These are phyloP conservation scores for Streptopelia turtur DNA, from an alignment of 2,797 vertebrate species.

Conservation along the genomic window DNA sequence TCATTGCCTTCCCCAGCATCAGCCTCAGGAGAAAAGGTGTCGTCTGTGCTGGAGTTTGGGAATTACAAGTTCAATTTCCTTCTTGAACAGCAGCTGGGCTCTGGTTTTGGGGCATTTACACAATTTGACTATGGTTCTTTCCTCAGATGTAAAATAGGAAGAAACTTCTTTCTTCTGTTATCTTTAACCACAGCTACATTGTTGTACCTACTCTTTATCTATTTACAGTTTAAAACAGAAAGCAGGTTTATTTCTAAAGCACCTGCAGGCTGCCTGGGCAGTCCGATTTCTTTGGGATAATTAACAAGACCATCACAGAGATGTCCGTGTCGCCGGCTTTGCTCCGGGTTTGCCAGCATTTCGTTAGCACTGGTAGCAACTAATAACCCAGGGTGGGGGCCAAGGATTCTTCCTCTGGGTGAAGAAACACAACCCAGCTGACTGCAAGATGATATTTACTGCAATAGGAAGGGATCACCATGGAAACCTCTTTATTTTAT, in stretches of 20 bases:
- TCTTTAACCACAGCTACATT: not conserved
- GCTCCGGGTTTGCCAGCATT: not conserved
- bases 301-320: not conserved
- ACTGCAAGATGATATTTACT: constrained; percentile 59
- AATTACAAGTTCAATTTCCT: not conserved
- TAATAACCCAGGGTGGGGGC: not conserved
- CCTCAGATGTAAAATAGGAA: not conserved
- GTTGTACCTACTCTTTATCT: not conserved
- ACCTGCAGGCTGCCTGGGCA: not conserved
- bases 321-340: fast-evolving
- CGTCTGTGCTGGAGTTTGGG: not conserved
- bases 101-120: not conserved
- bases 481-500: constrained; percentile 72
- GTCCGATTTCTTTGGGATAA: not conserved
- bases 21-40: not conserved
- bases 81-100: not conserved
- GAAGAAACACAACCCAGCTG: constrained; percentile 39
- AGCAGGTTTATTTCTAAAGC: not conserved
- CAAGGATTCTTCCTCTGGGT: not conserved
- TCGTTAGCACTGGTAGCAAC: not conserved
- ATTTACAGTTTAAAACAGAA: not conserved
- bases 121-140: not conserved
- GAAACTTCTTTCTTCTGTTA: not conserved
- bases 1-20: not conserved
- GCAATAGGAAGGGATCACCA: constrained; percentile 67